These are phyloP conservation scores for Apodemia hepburni DNA, from an alignment of 2,888 invertebrate species.

Conservation along the genomic window DNA sequence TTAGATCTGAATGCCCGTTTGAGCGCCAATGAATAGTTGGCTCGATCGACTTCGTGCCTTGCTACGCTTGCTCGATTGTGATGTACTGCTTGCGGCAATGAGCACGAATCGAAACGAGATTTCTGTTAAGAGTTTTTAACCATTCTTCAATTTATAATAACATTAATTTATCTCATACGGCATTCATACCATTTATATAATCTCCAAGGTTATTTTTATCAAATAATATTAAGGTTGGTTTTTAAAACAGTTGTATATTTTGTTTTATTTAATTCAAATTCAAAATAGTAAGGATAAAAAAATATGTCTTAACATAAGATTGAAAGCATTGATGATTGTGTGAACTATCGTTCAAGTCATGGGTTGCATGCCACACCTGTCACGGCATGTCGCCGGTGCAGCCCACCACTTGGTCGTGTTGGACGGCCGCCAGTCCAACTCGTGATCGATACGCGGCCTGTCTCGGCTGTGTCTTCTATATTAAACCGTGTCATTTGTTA, in stretches of 20 bases:
- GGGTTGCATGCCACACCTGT: slow-evolving; percentile 77
- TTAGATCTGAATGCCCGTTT: slow-evolving; percentile 75
- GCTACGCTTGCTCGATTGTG: slow-evolving; percentile 79
- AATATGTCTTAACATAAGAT: slow-evolving; percentile 13
- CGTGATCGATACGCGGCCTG: slow-evolving; percentile 70
- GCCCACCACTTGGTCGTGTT: slow-evolving; percentile 74
- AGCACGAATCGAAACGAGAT: slow-evolving; percentile 59
- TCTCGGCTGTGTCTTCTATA: slow-evolving; percentile 76
- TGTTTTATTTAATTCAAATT: background rate
- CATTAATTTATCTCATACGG: slow-evolving; percentile 27
- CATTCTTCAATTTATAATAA: slow-evolving; percentile 32
- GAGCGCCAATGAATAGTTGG: slow-evolving; percentile 80
- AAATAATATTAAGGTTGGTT: background rate
- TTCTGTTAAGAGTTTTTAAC: slow-evolving; percentile 52
- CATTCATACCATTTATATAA: background rate
- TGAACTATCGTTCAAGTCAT: slow-evolving; percentile 61
- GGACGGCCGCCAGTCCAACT: slow-evolving; percentile 66
- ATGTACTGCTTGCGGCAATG: slow-evolving; percentile 71
- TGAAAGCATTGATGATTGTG: slow-evolving; percentile 35
- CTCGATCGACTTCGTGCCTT: slow-evolving; percentile 73
- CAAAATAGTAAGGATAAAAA: background rate
- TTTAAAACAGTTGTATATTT: background rate
- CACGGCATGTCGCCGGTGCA: slow-evolving; percentile 65
- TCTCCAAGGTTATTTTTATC: background rate
- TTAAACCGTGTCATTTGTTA: slow-evolving; percentile 77